A percentile compares a stretch with the other conserved stretches of the same genome.
Conservation (phyloP, 1,140 invertebrate genomes). For the Conopomorpha cramerella region DNA sequence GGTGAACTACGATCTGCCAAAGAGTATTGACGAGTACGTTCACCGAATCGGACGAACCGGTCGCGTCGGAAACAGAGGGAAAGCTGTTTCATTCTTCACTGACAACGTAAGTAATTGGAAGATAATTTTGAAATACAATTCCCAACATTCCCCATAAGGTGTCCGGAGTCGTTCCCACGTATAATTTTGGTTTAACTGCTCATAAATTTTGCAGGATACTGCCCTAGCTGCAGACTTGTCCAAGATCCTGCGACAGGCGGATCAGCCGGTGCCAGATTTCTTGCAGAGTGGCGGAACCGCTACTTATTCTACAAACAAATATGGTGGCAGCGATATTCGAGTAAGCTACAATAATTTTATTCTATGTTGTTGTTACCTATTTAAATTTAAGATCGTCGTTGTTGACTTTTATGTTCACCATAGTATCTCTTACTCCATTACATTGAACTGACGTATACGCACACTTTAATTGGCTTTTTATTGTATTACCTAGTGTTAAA, state of each 20-base stretch:
- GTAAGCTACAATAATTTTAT: constrained; percentile 18
- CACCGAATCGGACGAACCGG: constrained; percentile 95
- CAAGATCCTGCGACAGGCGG: constrained; percentile 71
- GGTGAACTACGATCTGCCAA: constrained; percentile 91
- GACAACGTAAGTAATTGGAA: constrained; percentile 53
- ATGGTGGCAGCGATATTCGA: constrained; percentile 52
- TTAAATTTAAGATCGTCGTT: neutral
- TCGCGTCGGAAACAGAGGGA: constrained; percentile 88
- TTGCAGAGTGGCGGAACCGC: constrained; percentile 49
- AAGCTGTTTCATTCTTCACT: constrained; percentile 84
- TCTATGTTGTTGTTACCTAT: neutral
- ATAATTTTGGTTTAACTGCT: too few relatives aligned
- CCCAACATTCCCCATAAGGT: too few relatives aligned
- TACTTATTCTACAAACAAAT: constrained; percentile 37
- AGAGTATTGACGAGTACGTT: constrained; percentile 89
- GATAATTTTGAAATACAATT: too few relatives aligned
- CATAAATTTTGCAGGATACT: constrained; percentile 61
- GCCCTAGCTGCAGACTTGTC: constrained; percentile 68
- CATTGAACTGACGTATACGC: too few relatives aligned
- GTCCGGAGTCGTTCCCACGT: too few relatives aligned
- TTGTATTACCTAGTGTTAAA: neutral
- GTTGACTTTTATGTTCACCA: neutral
- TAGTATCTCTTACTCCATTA: too few relatives aligned
- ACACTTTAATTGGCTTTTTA: too few relatives aligned
- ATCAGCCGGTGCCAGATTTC: constrained; percentile 69